Evolutionary conservation across 2,888 invertebrate genomes (phyloP).

Genomic region (Plagiodera versicolora): DNA sequence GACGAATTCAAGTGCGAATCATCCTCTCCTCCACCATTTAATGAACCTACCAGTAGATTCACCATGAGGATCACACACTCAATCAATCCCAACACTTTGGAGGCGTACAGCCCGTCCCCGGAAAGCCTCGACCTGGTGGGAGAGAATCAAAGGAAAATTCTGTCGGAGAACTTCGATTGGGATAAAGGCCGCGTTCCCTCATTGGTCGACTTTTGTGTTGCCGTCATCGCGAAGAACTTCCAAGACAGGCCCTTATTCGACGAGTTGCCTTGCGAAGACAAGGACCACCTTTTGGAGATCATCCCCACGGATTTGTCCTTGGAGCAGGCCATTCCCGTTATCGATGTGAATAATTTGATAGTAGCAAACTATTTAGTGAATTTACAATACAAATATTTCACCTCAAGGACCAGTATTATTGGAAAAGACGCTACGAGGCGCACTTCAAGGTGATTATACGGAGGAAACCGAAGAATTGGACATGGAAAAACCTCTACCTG

Average conservation of each 20-base stretch:
- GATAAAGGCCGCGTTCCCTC: conserved; percentile 56
- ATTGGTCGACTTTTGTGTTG: conserved; percentile 57
- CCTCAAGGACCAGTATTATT: conserved; percentile 62
- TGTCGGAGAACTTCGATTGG: conserved; percentile 61
- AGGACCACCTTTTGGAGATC: conserved; percentile 63
- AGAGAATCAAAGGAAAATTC: conserved; percentile 55
- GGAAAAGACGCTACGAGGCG: conserved; percentile 60
- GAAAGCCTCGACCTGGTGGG: conserved; percentile 43
- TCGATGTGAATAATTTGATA: conserved; percentile 39
- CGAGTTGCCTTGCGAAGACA: conserved; percentile 60
- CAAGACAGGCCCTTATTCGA: conserved; percentile 59
- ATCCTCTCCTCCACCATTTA: too few relatives aligned
- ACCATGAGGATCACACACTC: conserved; percentile 38
- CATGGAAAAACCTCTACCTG: conserved; percentile 53
- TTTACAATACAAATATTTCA: neutral
- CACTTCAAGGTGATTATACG: conserved; percentile 44
- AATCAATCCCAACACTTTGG: conserved; percentile 52
- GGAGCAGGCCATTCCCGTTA: conserved; percentile 58
- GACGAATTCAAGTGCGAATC: too few relatives aligned
- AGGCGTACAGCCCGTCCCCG: conserved; percentile 55
- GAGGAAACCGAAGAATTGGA: conserved; percentile 43
- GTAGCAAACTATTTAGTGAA: neutral
- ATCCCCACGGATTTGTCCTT: conserved; percentile 63
- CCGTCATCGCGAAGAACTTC: conserved; percentile 58
- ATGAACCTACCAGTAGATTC: neutral